A percentile compares a stretch with the other conserved stretches of the same genome.
These are phyloP conservation scores for Colletes gigas DNA, from an alignment of 1,140 invertebrate genomes.

Conservation along the genomic window DNA sequence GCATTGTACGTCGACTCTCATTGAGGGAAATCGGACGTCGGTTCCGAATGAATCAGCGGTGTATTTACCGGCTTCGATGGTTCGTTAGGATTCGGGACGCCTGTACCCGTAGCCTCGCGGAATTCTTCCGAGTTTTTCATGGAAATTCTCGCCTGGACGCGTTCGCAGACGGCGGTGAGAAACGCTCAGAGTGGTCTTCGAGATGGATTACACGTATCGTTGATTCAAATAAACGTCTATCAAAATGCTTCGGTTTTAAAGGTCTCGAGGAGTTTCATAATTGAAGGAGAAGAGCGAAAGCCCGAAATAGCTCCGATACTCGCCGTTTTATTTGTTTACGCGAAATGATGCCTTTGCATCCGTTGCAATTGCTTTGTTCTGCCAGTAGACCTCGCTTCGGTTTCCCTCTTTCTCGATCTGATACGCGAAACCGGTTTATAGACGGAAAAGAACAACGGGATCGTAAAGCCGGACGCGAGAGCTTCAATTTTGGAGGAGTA, in stretches of 20 bases:
- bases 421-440: constrained; percentile 49
- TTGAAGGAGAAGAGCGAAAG: too few relatives aligned
- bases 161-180: too few relatives aligned
- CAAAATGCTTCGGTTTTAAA: too few relatives aligned
- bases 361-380: constrained; percentile 19
- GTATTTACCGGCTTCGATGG: not conserved
- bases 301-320: too few relatives aligned
- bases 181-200: too few relatives aligned
- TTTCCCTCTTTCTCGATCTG: constrained; percentile 38
- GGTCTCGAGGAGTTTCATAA: too few relatives aligned
- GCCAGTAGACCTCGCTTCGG: not conserved
- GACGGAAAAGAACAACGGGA: constrained; percentile 36
- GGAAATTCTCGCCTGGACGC: too few relatives aligned
- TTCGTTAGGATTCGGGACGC: not conserved
- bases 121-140: not conserved
- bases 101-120: not conserved
- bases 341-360: constrained; percentile 16
- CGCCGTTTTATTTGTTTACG: not conserved
- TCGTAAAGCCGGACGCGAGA: constrained; percentile 40
- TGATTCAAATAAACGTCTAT: too few relatives aligned
- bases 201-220: too few relatives aligned
- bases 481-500: constrained; percentile 44
- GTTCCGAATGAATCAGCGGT: not conserved
- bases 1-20: not conserved
- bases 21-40: not conserved